These are phyloP conservation scores for Squalus acanthias DNA, from an alignment of 2,797 vertebrate species.

Conservation along the genomic window DNA sequence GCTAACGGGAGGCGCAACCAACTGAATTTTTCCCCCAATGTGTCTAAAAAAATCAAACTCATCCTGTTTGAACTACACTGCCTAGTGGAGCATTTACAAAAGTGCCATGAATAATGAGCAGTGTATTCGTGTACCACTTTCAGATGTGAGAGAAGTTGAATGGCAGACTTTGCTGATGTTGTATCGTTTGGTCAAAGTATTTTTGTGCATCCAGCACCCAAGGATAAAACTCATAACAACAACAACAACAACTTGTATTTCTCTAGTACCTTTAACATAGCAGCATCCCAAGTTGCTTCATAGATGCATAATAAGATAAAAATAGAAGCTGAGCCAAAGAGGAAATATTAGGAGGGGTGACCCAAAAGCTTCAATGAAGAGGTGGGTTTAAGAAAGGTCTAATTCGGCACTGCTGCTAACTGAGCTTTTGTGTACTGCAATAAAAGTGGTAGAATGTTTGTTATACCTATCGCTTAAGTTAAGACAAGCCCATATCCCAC, in stretches of 20 bases:
- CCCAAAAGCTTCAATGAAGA: background rate
- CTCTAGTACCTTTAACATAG: background rate
- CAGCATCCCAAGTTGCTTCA: background rate
- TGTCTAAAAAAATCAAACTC: background rate
- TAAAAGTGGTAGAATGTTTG: background rate
- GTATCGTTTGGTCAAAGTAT: background rate
- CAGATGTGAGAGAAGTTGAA: background rate
- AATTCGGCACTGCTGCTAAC: background rate
- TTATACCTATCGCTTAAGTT: background rate
- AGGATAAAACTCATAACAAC: background rate
- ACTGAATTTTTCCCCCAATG: no score
- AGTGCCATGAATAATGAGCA: background rate
- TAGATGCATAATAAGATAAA: background rate
- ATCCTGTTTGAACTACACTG: background rate
- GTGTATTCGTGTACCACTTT: background rate
- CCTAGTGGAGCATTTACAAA: background rate
- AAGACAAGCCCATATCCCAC: background rate
- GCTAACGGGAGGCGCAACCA: no score
- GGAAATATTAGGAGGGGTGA: background rate
- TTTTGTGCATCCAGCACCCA: background rate
- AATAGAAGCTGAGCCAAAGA: background rate
- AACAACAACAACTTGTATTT: background rate
- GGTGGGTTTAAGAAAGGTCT: background rate
- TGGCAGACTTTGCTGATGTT: background rate
- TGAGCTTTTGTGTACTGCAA: background rate